Base-by-base conservation (phyloP, 2,797 vertebrate species). In the Chrosomus eos region DNA sequence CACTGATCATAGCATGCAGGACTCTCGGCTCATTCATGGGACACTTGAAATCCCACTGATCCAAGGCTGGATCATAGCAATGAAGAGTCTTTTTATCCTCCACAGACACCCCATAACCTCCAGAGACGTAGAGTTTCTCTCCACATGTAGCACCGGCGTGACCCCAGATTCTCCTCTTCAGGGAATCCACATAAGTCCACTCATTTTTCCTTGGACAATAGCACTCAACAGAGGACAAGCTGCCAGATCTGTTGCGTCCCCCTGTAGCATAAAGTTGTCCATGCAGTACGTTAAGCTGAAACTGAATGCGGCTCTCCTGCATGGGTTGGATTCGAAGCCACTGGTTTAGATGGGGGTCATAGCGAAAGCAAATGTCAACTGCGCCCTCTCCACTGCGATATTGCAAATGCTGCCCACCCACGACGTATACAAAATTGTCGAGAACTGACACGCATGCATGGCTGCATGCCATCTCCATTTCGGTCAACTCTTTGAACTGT, bases 11-110 rank as follows among this genome's bases (percentile, higher is more conserved):
- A 79, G 97, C 95, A 0, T 99, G 98, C 51, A 99, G 90, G 23
- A 99, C 98, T 0, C 98, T 93, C 9, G 98, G 97, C 74, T 99
- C 97, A 0, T 97, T 98, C 98, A 99, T 99, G 2, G 98, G 96
- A 0, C 95, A 93, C 89, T 94, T 96, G 3, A 97, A 97, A 87
- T 98, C 96, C 98, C 98, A 99, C 86, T 97, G 97, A 80, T 99
- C 97, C 0, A 89, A 36, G 0, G 26, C 36, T 0, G 97, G 97
- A 88, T 98, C 95, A 0, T 99, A 99, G 83, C 97, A 98, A 92
- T 98, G 97, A 72, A 99, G 90, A 0, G 97, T 96, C 84, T 98
- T 99, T 89, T 99, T 99, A 90, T 99, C 98, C 18, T 99, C 98
- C 60, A 97, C 94, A 0, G 98, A 98, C 60, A 99, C 95, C 0